Base-by-base conservation (phyloP, 2,113 vertebrate genomes). In the Pantherophis guttatus region DNA sequence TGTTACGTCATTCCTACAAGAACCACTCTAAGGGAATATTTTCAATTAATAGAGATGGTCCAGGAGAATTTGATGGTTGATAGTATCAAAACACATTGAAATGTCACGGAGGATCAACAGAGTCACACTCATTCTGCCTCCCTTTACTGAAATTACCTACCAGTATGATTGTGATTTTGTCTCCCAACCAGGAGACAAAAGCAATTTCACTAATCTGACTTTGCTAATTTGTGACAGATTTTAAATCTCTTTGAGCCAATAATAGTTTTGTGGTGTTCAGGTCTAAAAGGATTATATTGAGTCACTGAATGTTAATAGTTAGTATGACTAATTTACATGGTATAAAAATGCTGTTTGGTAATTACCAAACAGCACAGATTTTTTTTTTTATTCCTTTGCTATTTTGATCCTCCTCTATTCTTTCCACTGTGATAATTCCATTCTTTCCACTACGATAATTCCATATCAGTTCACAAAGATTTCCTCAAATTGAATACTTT, bases 241-340 rank as follows among this genome's bases (percentile, higher is more conserved):
- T 81, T 81, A 81, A 81, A 81, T 44, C 65, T n/a, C 33, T 5
- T 33, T 1, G n/a, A 89, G 2, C 23, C 54, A 24, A 50, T 23
- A 17, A 0, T 2, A 21, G 62, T 95, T 90, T 94, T 8, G 17
- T 17, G 1, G 0, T 91, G 48, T 75, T 3, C 48, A 29, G 3
- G 10, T 89, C 21, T 50, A 58, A 92, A 90, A 62, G 48, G 55
- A 53, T 90, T 87, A 90, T 0, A 81, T 0, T 5, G 75, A 90
- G 57, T 86, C 54, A 62, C 11, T 54, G 2, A 89, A 70, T 95
- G 93, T 70, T n/a, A n/a, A 81, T 94, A 21, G 65, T 85, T 94
- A 21, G 65, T 85, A 90, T 94, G 21, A 58, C 89, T 91, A 26
- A 89, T 89, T 48, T 91, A 3, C 90, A 1, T 92, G 15, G 54